phyloP scores from a whole-genome alignment of 2,797 vertebrate species.

The Distichodus sexfasciatus region DNA sequence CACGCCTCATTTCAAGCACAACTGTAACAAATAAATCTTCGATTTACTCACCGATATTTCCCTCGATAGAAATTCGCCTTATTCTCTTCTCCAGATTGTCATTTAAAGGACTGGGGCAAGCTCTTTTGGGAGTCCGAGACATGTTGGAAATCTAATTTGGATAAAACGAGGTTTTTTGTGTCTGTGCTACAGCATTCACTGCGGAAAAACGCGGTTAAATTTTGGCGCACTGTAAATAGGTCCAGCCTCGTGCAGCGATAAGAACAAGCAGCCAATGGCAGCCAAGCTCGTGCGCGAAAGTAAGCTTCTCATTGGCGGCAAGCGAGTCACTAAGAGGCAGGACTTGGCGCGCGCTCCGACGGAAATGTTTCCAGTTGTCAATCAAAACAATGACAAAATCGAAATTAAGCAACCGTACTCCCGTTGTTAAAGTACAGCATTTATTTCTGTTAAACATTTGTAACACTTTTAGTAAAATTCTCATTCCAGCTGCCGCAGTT shows the following conservation, averaged over 20 bases:
- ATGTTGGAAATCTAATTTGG: slow-evolving; percentile 59
- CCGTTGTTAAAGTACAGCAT: background rate
- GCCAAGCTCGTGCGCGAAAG: rapidly evolving
- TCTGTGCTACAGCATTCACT: background rate
- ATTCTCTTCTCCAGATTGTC: slow-evolving; percentile 63
- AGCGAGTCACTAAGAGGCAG: too few relatives aligned
- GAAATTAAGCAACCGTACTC: background rate
- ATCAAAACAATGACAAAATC: too few relatives aligned
- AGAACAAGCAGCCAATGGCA: slow-evolving; percentile 11
- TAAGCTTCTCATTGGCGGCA: background rate
- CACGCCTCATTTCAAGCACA: background rate
- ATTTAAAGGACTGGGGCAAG: slow-evolving; percentile 54
- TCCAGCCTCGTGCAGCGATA: background rate
- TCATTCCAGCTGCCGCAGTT: slow-evolving; percentile 71
- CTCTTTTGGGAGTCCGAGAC: slow-evolving; percentile 78
- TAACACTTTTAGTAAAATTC: slow-evolving; percentile 77
- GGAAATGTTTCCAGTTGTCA: too few relatives aligned
- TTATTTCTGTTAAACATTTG: slow-evolving; percentile 58
- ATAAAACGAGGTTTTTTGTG: too few relatives aligned
- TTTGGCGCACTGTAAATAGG: slow-evolving; percentile 26
- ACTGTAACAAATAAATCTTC: background rate
- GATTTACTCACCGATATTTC: slow-evolving; percentile 85
- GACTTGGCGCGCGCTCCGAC: too few relatives aligned
- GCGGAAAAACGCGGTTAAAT: background rate
- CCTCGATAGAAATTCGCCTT: slow-evolving; percentile 85